Evolutionary conservation across 2,113 vertebrate species (phyloP), one percentile per base, ranked within the genome.

Genomic region (Pagrus major): DNA sequence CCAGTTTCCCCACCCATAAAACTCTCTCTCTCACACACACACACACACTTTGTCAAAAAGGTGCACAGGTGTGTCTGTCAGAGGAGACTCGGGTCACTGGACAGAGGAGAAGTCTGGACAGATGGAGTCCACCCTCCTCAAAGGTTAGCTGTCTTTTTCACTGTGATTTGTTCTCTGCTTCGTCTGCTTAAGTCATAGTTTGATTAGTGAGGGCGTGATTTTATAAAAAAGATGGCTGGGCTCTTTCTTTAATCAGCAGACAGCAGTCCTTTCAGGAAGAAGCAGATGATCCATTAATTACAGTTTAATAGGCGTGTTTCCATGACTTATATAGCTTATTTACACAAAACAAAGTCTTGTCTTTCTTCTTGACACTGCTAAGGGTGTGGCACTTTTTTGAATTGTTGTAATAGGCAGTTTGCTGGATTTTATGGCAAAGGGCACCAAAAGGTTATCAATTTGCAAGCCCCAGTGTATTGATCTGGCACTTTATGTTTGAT

Each of bases 111-210:
- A 47, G 31, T 64, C 65, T 46, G 85, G 83, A 70, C 61, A 11
- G 9, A 94, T 94, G 91, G 81, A 86, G 35, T 84, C 67, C 85
- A 37, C 11, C 1, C 54, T 55, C 54, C 65, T 9, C 14, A 77
- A 56, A 92, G 91, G 93, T 93, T 71, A 67, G 90, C 27, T 85
- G 2, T 35, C 11, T 68, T 31, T 39, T 14, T 56, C 3, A 9
- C 9, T 47, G 0, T 66, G 1, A 55, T 61, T 47, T 20, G 7
- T 67, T 51, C 39, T 6, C 39, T 6, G 9, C 27, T n/a, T n/a
- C 44, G 5, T 78, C 3, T 23, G 5, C 31, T 11, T 31, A 41
- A 25, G 52, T 54, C 33, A 35, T 7, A n/a, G 11, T 72, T 54
- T 74, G 9, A 72, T 4, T 15, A 58, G 6, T 33, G 15, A 51